Evolutionary conservation across 1,140 invertebrate genomes (phyloP).

Genomic region (Cydia strobilella): DNA sequence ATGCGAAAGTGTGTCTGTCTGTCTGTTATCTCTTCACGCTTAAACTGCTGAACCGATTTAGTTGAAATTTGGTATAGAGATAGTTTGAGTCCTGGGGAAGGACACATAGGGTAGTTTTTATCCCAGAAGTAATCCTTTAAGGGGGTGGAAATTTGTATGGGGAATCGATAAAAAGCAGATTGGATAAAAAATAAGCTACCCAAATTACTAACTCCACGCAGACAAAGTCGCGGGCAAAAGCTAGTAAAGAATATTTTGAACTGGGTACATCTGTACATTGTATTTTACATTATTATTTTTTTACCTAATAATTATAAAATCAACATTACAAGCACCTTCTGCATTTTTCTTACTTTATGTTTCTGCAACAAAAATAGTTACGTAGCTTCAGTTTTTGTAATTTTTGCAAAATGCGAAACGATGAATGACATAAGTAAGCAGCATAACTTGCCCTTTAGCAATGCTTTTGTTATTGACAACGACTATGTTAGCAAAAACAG

Average conservation of each 20-base stretch:
- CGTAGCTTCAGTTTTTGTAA: conserved; percentile 3
- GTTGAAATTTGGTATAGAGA: no score
- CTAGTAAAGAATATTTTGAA: not conserved
- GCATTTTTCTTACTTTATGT: not conserved
- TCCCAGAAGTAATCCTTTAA: no score
- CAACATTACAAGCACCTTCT: not conserved
- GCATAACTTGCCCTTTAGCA: not conserved
- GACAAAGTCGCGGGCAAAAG: no score
- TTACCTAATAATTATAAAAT: not conserved
- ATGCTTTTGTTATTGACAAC: not conserved
- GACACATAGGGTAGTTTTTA: no score
- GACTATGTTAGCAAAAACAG: not conserved
- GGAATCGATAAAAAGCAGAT: no score
- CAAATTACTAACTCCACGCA: no score
- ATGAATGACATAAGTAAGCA: not conserved
- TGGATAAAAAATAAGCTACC: no score
- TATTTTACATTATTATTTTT: not conserved
- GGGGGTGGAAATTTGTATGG: no score
- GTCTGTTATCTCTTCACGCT: no score
- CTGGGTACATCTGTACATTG: not conserved
- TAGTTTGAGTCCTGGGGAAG: no score
- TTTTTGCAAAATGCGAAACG: not conserved
- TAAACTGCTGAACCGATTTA: no score
- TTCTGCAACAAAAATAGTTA: not conserved
- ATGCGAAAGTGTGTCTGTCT: no score